Evolutionary conservation across 2,797 vertebrate species (phyloP).

Genomic region (Glyptemys insculpta): DNA sequence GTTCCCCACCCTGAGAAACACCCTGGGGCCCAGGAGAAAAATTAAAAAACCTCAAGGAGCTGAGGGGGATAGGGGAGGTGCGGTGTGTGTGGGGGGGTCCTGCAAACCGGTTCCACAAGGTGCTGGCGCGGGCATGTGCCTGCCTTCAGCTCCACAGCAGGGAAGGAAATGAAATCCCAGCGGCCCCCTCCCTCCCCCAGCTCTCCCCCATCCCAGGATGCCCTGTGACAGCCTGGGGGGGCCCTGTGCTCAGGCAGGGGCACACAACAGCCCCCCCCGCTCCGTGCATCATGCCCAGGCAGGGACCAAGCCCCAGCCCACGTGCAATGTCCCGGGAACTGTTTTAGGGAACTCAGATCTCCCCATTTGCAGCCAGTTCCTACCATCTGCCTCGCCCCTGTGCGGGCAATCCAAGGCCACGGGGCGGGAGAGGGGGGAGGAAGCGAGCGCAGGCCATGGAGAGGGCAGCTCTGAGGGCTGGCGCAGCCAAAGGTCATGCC

Average conservation of each 20-base stretch:
- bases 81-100: not conserved
- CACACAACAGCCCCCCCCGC: not conserved
- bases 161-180: not conserved
- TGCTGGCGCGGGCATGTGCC: not conserved
- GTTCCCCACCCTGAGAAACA: constrained; percentile 40
- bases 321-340: not conserved
- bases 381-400: not conserved
- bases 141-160: not conserved
- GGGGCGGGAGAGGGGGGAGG: not conserved
- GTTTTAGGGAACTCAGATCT: not conserved
- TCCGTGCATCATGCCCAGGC: not conserved
- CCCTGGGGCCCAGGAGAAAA: constrained; percentile 14
- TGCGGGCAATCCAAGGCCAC: not conserved
- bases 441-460: not conserved
- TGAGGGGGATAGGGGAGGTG: not conserved
- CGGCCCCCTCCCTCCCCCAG: not conserved
- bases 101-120: constrained; percentile 54
- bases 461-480: not conserved
- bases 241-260: too few relatives aligned
- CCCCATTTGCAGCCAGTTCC: not conserved
- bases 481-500: not conserved
- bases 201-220: not conserved
- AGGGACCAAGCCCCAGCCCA: not conserved
- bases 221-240: not conserved
- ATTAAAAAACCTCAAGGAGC: not conserved